Conservation (phyloP, 2,888 invertebrate species). For the Cheilosia grossa region DNA sequence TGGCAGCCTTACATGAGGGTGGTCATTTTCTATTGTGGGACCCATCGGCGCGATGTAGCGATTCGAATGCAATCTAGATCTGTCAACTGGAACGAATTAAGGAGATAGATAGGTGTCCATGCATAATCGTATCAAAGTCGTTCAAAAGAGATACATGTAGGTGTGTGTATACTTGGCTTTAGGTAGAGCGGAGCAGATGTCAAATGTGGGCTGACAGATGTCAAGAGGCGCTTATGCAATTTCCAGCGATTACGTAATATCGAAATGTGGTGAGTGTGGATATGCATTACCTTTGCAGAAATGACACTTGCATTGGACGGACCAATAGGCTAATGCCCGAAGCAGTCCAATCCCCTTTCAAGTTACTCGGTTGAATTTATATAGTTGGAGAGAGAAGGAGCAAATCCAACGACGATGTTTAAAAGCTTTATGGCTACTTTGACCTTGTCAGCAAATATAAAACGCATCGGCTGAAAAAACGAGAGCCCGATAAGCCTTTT, state of each 20-base stretch:
- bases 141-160: not conserved
- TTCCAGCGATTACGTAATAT: not conserved
- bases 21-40: constrained; percentile 44
- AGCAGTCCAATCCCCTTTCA: no score
- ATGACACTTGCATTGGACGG: no score
- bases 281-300: not conserved
- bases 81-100: constrained; percentile 67
- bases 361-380: no score
- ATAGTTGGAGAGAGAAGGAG: no score
- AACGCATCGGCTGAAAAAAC: no score
- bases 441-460: no score
- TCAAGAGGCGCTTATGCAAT: constrained; percentile 66
- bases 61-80: constrained; percentile 51
- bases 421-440: no score
- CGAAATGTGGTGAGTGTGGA: constrained; percentile 1
- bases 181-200: constrained; percentile 48
- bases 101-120: constrained; percentile 49
- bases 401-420: no score
- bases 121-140: constrained; percentile 34
- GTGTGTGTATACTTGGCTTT: not conserved
- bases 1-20: constrained; percentile 59
- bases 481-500: no score
- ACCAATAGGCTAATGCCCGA: no score
- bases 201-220: constrained; percentile 43
- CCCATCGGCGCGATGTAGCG: constrained; percentile 31